Evolutionary conservation across 2,113 vertebrate genomes (phyloP), one percentile per base, ranked within the genome.

Genomic region (Sapayoa aenigma): DNA sequence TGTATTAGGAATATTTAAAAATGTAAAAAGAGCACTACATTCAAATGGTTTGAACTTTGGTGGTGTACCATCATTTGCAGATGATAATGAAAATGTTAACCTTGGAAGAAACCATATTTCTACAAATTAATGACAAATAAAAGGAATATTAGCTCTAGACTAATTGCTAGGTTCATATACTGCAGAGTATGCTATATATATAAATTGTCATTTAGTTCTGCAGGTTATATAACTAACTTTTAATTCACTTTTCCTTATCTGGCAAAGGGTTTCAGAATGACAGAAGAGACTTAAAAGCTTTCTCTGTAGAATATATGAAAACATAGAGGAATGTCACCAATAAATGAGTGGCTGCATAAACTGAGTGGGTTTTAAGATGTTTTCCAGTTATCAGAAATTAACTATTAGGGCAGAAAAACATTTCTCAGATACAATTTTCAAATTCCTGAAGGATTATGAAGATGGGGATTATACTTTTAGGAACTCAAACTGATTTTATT

Each of bases 111-210:
- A 82, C 80, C 56, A n/a, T 65, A 93, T 72, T 93, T 67, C 95
- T 79, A 63, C 91, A 94, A 87, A 81, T 93, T 93, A 92, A 87
- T 89, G 76, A 90, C 91, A 94, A 97, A 87, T 94, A 96, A 89
- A 68, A 90, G 52, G 91, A 89, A 84, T 93, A 87, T 78, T 78
- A 75, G 16, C 35, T 78, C 47, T 83, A 68, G 84, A 68, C 52
- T 94, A 92, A 92, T 92, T 92, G 65, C 73, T 41, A 23, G 84
- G 4, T 49, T 78, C 93, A 33, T 72, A 49, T 35, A 31, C 39
- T 60, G 84, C 42, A 20, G 69, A 74, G 35, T 42, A 20, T 77
- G 50, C 39, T 69, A 55, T 44, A 50, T 44, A 50, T 84, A 44
- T 62, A 76, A 84, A 56, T 37, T 67, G 65, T 63, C 73, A 52